Base-by-base conservation (phyloP, 2,888 invertebrate species). In the Anorthoa munda region DNA sequence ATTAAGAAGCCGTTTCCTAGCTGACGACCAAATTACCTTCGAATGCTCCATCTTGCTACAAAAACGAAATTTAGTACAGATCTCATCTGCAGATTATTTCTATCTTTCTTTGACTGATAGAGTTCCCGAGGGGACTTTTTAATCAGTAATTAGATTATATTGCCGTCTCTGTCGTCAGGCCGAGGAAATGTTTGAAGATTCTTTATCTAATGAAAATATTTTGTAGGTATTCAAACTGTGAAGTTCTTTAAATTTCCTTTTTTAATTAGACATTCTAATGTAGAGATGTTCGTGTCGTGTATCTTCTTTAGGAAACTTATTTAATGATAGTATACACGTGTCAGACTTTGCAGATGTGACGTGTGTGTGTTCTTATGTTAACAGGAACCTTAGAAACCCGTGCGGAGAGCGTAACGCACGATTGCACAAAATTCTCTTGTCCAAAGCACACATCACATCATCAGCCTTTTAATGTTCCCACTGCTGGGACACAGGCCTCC, bases 61-160 rank as follows among this genome's bases (percentile, higher is more conserved):
- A 73, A 84, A 85, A 82, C 80, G 75, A 77, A 75, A 77, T 84
- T 66, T 75, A 61, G 67, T 75, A 66, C 59, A 68, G 74, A 77
- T 84, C 72, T 79, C 68, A 79, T 84, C 71, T 72, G 12, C 18
- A 84, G 82, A 84, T 84, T 61, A 72, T 84, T 60, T 69, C 18
- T 55, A 66, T 72, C 82, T 70, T 77, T 73, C 66, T 66, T 64
- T 70, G 72, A 79, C 59, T 61, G 71, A 77, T 83, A 74, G 81
- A 85, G 73, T 67, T 81, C 50, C 80, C 60, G 31, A 59, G 59
- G 71, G 70, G n/a, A 48, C 64, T 74, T 76, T 83, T 76, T 72
- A 77, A 85, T 81, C 83, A 77, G 83, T 81, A 81, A 84, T 84
- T 72, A 77, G 72, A 84, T 84, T 68, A 75, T 73, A 77, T 85